These are phyloP conservation scores for Caenorhabditis becei DNA, from an alignment of 2,888 invertebrate species.

Conservation along the genomic window DNA sequence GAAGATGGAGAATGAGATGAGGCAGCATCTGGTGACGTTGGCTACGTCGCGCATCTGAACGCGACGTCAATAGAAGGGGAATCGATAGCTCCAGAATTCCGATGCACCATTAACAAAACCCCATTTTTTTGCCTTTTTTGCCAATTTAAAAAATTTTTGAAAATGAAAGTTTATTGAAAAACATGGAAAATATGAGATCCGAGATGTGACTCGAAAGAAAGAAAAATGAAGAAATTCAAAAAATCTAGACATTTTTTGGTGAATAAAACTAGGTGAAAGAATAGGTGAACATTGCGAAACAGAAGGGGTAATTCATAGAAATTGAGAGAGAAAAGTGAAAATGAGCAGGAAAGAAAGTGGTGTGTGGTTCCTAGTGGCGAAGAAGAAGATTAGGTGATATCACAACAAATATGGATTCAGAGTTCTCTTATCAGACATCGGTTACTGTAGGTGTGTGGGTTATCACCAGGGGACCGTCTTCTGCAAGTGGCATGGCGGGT, in stretches of 20 bases:
- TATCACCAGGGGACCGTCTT: conserved; percentile 73
- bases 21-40: too few relatives aligned
- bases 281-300: conserved; percentile 2
- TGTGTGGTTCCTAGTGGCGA: conserved; percentile 15
- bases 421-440: conserved; percentile 63
- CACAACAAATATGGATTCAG: conserved; percentile 46
- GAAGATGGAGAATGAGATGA: too few relatives aligned
- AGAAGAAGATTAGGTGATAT: conserved; percentile 31
- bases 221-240: too few relatives aligned
- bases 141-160: too few relatives aligned
- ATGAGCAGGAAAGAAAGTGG: conserved; percentile 62
- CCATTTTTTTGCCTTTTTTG: too few relatives aligned
- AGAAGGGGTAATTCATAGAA: conserved; percentile 5
- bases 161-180: too few relatives aligned
- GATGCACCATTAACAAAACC: too few relatives aligned
- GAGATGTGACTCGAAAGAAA: too few relatives aligned
- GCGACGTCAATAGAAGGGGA: too few relatives aligned
- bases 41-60: too few relatives aligned
- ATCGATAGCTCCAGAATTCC: too few relatives aligned
- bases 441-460: conserved; percentile 73
- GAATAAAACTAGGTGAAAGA: not conserved
- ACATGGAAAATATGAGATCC: too few relatives aligned
- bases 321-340: conserved; percentile 49
- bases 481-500: conserved; percentile 69
- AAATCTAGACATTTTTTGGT: not conserved